Percentiles rank a stretch among this genome's conserved stretches.
Conservation (phyloP, 2,797 vertebrate species). For the Novumbra hubbsi region DNA sequence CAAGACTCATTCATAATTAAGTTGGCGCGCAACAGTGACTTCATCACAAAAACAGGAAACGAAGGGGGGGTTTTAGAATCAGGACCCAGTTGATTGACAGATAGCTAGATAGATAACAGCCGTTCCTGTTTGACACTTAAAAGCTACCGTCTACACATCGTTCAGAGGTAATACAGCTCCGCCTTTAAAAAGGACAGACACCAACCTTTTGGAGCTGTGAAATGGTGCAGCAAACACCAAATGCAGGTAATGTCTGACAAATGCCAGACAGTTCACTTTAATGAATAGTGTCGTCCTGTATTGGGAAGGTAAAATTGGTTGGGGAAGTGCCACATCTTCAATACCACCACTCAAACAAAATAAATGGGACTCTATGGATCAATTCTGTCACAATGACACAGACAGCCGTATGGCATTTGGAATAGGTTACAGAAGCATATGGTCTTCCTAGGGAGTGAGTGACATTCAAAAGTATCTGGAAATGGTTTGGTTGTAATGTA, state of each 20-base stretch:
- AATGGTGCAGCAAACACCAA: constrained; percentile 51
- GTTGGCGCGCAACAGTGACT: constrained; percentile 39
- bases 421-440: constrained; percentile 58
- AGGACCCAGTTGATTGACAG: constrained; percentile 30
- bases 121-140: constrained; percentile 42
- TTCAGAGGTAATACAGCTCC: constrained; percentile 30
- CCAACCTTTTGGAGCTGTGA: constrained; percentile 72
- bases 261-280: constrained; percentile 69
- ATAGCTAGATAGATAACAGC: constrained; percentile 27
- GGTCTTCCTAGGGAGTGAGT: constrained; percentile 48
- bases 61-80: constrained; percentile 5
- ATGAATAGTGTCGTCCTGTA: constrained; percentile 54
- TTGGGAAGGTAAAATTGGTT: constrained; percentile 49
- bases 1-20: constrained; percentile 65
- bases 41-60: constrained; percentile 36
- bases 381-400: constrained; percentile 71
- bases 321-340: constrained; percentile 51
- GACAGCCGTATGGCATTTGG: constrained; percentile 58
- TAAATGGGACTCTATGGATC: constrained; percentile 63
- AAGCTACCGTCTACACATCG: constrained; percentile 29
- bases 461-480: constrained; percentile 61
- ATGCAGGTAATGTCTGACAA: constrained; percentile 50
- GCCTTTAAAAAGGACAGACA: constrained; percentile 60
- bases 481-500: constrained; percentile 31
- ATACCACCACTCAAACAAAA: constrained; percentile 49